Conservation (phyloP, 2,113 vertebrate genomes). For the Larimichthys polyactis region DNA sequence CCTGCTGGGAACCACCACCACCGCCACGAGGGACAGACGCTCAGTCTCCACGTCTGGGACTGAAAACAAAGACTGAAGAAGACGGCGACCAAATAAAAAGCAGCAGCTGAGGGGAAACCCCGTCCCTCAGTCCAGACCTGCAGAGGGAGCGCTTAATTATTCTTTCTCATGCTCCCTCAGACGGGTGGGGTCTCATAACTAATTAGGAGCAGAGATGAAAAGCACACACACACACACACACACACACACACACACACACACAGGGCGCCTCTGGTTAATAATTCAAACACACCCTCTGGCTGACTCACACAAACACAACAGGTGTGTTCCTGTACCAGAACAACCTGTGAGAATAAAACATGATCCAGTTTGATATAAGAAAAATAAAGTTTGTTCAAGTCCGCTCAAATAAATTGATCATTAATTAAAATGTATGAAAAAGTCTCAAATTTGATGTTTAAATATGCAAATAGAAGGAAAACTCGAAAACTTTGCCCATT, state of each 20-base stretch:
- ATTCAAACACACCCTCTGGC: slow-evolving; percentile 61
- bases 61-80: neutral
- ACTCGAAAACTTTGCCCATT: too few relatives aligned
- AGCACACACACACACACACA: slow-evolving; percentile 38
- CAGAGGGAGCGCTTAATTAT: slow-evolving; percentile 40
- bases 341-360: neutral
- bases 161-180: slow-evolving; percentile 38
- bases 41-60: too few relatives aligned
- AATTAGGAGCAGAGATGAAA: slow-evolving; percentile 57
- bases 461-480: too few relatives aligned
- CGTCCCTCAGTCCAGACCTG: neutral
- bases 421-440: too few relatives aligned
- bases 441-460: too few relatives aligned
- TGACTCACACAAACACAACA: slow-evolving; percentile 10
- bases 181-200: slow-evolving; percentile 32
- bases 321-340: neutral
- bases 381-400: too few relatives aligned
- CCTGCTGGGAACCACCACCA: slow-evolving; percentile 29
- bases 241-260: too few relatives aligned
- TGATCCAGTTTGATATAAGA: neutral
- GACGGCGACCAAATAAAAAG: too few relatives aligned
- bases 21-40: neutral
- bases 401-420: too few relatives aligned
- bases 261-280: slow-evolving; percentile 56
- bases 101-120: neutral